phyloP scores from a whole-genome alignment of 2,113 vertebrate species.

The Antechinus flavipes region DNA sequence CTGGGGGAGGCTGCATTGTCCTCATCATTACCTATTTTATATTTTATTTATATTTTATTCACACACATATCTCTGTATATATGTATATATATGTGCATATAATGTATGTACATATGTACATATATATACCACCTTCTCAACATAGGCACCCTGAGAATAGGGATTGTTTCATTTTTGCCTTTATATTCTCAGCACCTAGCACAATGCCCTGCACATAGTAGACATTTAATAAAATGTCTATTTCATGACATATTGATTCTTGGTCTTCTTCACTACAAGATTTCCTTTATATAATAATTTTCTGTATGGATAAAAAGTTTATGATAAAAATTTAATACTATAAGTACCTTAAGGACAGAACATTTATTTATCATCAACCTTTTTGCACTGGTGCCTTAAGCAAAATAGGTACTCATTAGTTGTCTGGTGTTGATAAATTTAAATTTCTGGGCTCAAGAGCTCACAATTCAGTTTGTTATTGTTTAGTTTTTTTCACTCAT shows the following conservation, averaged over 20 bases:
- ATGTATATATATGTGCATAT: neutral
- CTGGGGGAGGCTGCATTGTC: no score
- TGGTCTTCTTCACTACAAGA: neutral
- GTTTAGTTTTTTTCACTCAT: neutral
- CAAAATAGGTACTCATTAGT: neutral
- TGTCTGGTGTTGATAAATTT: neutral
- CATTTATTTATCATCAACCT: neutral
- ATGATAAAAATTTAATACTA: neutral
- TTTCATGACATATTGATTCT: neutral
- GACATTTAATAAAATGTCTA: neutral
- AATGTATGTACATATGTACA: no score
- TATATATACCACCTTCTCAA: neutral
- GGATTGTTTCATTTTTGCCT: neutral
- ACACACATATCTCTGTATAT: no score
- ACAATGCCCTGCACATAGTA: no score
- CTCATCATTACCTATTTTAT: no score
- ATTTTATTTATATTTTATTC: neutral
- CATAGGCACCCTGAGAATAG: neutral
- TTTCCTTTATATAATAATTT: neutral
- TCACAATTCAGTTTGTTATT: neutral
- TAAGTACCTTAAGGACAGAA: neutral
- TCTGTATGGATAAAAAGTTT: no score
- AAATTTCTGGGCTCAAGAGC: neutral
- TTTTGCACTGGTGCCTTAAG: neutral
- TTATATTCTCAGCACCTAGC: neutral